A percentile compares a stretch with the other conserved stretches of the same genome.
These are phyloP conservation scores for Pemphigus obesinymphae DNA, from an alignment of 1,140 invertebrate genomes.

Conservation along the genomic window DNA sequence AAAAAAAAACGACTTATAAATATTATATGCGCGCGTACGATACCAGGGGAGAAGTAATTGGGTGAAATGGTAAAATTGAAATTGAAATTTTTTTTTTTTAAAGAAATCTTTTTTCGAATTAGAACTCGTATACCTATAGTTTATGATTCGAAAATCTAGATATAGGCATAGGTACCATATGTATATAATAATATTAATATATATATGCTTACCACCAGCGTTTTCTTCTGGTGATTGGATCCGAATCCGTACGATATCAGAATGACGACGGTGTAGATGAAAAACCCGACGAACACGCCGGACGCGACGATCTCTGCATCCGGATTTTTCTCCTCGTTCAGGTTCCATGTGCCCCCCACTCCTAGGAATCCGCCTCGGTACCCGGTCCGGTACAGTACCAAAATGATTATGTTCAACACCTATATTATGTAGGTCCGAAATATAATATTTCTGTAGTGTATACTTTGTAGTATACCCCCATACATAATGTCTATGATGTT, in stretches of 20 bases:
- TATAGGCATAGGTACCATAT: too few species aligned
- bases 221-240: slow-evolving; percentile 67
- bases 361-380: slow-evolving; percentile 74
- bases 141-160: too few species aligned
- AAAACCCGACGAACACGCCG: slow-evolving; percentile 76
- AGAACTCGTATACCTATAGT: too few species aligned
- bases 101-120: too few species aligned
- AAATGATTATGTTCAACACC: slow-evolving; percentile 73
- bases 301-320: slow-evolving; percentile 80
- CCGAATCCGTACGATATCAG: slow-evolving; percentile 59
- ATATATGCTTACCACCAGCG: slow-evolving; percentile 53
- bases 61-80: too few species aligned
- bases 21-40: too few species aligned
- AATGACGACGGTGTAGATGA: slow-evolving; percentile 55
- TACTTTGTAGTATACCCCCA: not conserved
- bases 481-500: not conserved
- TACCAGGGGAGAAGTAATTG: too few species aligned
- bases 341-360: slow-evolving; percentile 79
- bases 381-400: slow-evolving; percentile 76
- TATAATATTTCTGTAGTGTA: not conserved
- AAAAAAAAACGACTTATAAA: too few species aligned
- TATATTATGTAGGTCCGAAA: slow-evolving; percentile 47
- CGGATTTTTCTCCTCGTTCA: slow-evolving; percentile 79
- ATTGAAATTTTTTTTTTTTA: too few species aligned
- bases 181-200: not conserved